phyloP scores from a whole-genome alignment of 1,140 invertebrate genomes.

The Drosophila pruinosa region DNA sequence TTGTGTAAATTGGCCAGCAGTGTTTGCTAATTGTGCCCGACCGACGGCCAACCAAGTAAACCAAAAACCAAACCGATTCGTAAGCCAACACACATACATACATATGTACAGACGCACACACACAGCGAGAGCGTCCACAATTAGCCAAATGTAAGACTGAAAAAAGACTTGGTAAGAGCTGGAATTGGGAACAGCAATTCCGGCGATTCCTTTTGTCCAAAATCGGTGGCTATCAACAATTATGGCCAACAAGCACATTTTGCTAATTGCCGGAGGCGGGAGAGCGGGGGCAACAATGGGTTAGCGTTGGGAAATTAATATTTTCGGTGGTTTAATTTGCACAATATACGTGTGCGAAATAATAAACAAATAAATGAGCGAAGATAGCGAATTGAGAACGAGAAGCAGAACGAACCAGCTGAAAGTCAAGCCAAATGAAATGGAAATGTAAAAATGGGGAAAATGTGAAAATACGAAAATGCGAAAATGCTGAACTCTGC shows the following conservation, averaged over 20 bases:
- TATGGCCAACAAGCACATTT: constrained; percentile 68
- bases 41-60: constrained; percentile 38
- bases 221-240: constrained; percentile 35
- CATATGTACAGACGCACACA: constrained; percentile 33
- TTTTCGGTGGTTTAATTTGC: constrained; percentile 70
- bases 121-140: constrained; percentile 30
- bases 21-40: constrained; percentile 60
- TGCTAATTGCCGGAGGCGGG: constrained; percentile 53
- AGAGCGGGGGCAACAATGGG: constrained; percentile 15
- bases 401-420: not conserved
- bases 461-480: constrained; percentile 48
- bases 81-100: constrained; percentile 47
- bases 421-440: constrained; percentile 43
- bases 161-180: constrained; percentile 23
- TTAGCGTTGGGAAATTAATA: constrained; percentile 60
- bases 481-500: constrained; percentile 51
- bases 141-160: constrained; percentile 59
- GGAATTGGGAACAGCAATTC: constrained; percentile 2
- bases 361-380: constrained; percentile 8
- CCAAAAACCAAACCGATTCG: constrained; percentile 13
- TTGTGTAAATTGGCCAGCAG: constrained; percentile 63
- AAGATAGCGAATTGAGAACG: constrained; percentile 3
- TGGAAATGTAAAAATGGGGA: constrained; percentile 41
- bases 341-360: constrained; percentile 68
- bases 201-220: constrained; percentile 4